A percentile compares a stretch with the other conserved stretches of the same genome.
These are phyloP conservation scores for Chloropsis cyanopogon DNA, from an alignment of 2,113 vertebrate genomes.

Conservation along the genomic window DNA sequence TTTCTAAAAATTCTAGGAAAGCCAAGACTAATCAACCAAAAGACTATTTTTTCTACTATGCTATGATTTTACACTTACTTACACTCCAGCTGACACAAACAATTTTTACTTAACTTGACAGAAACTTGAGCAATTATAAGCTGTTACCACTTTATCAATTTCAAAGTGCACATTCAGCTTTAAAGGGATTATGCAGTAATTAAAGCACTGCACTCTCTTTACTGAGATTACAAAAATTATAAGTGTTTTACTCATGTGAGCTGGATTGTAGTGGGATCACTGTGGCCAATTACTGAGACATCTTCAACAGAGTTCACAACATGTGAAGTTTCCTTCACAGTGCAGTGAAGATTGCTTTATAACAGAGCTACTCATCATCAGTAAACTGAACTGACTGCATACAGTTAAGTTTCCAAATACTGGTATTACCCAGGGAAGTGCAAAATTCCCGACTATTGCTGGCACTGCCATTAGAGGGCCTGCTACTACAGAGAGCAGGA, in stretches of 20 bases:
- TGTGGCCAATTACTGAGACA: not conserved
- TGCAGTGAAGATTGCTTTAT: not conserved
- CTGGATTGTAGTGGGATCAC: not conserved
- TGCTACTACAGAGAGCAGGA: not conserved
- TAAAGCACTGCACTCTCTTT: not conserved
- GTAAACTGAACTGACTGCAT: not conserved
- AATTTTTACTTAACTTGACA: constrained; percentile 17
- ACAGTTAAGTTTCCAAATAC: not conserved
- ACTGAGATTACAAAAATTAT: not conserved
- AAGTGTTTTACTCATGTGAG: not conserved
- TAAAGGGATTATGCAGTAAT: constrained; percentile 13
- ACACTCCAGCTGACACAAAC: not conserved
- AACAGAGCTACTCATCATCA: not conserved
- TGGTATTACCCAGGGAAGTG: not conserved
- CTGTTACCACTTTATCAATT: not conserved
- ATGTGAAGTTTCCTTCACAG: not conserved
- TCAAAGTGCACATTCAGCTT: not conserved
- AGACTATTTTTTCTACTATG: not conserved
- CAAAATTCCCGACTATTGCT: not conserved
- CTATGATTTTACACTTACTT: not conserved
- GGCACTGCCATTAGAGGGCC: not conserved
- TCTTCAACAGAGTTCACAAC: not conserved
- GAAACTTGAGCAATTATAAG: not conserved
- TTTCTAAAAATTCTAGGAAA: not conserved
- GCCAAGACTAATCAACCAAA: not conserved